A percentile compares a stretch with the other conserved stretches of the same genome.
These are phyloP conservation scores for Reinhardtius hippoglossoides DNA, from an alignment of 2,113 vertebrate species.

Conservation along the genomic window DNA sequence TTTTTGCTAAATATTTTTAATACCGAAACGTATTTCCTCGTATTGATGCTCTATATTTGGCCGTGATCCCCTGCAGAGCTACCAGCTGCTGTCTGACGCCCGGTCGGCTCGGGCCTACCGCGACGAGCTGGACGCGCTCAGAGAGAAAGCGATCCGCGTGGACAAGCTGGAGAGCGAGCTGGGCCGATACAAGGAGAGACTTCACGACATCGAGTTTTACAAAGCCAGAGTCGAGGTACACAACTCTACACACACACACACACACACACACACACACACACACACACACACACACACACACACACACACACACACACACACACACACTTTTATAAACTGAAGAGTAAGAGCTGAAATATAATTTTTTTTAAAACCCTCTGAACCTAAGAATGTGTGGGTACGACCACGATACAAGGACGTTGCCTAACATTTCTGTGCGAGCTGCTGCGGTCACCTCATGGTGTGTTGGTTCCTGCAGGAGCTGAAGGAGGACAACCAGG, in stretches of 20 bases:
- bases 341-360: not conserved
- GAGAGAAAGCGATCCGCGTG: slow-evolving; percentile 94
- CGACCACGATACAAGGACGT: too few relatives aligned
- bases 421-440: too few relatives aligned
- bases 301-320: too few relatives aligned
- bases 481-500: slow-evolving; percentile 98
- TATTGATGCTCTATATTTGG: not conserved
- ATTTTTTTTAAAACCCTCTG: not conserved
- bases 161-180: slow-evolving; percentile 99
- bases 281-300: too few relatives aligned
- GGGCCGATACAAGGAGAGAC: slow-evolving; percentile 91
- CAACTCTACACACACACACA: not conserved
- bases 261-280: not conserved
- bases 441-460: not conserved
- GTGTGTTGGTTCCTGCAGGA: slow-evolving; percentile 82
- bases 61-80: slow-evolving; percentile 83
- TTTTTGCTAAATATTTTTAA: slow-evolving; percentile 3
- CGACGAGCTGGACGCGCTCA: slow-evolving; percentile 94
- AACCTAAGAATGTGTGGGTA: too few relatives aligned
- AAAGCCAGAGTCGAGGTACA: slow-evolving; percentile 96
- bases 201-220: slow-evolving; percentile 98
- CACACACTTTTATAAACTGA: too few relatives aligned
- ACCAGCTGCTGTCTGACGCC: slow-evolving; percentile 92
- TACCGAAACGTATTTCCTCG: not conserved
- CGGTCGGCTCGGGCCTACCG: slow-evolving; percentile 93